Evolutionary conservation across 2,113 vertebrate species (phyloP), one percentile per base, ranked within the genome.

Genomic region (Stegastes partitus): DNA sequence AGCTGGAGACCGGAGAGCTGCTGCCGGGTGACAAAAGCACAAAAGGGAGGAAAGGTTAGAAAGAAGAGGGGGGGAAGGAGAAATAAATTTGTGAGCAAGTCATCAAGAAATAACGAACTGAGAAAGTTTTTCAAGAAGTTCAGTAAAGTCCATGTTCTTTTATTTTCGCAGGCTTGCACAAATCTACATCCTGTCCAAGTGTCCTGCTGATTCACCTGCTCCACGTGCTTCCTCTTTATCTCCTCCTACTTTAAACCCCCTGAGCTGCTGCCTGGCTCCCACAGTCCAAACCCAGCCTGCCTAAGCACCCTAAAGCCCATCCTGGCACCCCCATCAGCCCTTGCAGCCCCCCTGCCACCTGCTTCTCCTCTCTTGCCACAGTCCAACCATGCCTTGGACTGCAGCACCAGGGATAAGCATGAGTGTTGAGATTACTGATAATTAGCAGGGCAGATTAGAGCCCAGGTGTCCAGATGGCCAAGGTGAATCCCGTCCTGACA

Each of bases 401-500:
- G 63, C 81, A 55, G 74, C 56, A 69, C 39, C 67, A 78, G 88
- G 19, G 77, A 81, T 82, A 83, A 68, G 56, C 64, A 79, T 81
- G 86, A 34, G 70, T 74, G 59, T 78, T 56, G 59, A 90, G 90
- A 90, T 93, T 92, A 91, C 79, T 66, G 88, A 90, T 87, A 81
- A 93, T 92, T 91, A 90, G 76, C 57, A 54, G 34, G 70, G 23
- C 74, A 89, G 92, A 93, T 93, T 92, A 93, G 72, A 83, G 79
- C 50, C 55, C 70, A 63, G 76, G 75, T 72, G 71, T 89, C 89
- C 92, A 93, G 89, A 92, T 93, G 92, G 92, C 66, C n/a, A 7
- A 87, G 84, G 89, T 89, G 88, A 88, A 90, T 84, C 85, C 69
- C 47, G 8, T 78, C 65, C 73, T 44, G 31, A 44, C 47, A 31